Conservation (phyloP, 2,113 vertebrate genomes). For the Alexandromys fortis region DNA sequence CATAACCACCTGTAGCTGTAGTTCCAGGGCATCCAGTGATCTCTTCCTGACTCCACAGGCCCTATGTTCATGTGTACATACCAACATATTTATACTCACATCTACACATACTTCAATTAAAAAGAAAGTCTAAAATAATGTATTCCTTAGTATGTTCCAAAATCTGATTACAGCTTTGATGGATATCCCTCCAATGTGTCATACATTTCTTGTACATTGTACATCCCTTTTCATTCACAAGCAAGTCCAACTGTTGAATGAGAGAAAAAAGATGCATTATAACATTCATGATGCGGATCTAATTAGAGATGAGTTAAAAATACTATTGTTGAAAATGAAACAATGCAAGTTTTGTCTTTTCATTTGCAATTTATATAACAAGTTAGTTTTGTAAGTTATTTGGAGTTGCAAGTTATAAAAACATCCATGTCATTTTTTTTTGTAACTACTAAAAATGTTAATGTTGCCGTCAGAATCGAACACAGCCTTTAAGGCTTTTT, state of each 20-base stretch:
- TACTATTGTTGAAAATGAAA: background rate
- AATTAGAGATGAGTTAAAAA: background rate
- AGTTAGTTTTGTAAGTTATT: constrained; percentile 9
- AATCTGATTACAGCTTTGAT: background rate
- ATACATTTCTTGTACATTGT: background rate
- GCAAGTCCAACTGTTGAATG: background rate
- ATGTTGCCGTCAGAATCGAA: background rate
- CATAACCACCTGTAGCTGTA: background rate
- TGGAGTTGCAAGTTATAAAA: background rate
- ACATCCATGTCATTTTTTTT: background rate
- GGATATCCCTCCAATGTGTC: background rate
- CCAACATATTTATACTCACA: background rate
- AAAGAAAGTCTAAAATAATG: background rate
- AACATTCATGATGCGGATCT: background rate
- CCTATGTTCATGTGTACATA: background rate
- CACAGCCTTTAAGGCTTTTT: background rate
- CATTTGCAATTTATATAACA: background rate
- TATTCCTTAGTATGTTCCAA: background rate
- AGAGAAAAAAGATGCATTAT: background rate
- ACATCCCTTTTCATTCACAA: background rate
- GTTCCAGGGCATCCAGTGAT: background rate
- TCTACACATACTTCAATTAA: background rate
- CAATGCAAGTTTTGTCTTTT: background rate
- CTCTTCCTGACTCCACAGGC: background rate
- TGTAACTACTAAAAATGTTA: background rate